These are phyloP conservation scores for Papilio xuthus DNA, from an alignment of 1,140 invertebrate species.

Conservation along the genomic window DNA sequence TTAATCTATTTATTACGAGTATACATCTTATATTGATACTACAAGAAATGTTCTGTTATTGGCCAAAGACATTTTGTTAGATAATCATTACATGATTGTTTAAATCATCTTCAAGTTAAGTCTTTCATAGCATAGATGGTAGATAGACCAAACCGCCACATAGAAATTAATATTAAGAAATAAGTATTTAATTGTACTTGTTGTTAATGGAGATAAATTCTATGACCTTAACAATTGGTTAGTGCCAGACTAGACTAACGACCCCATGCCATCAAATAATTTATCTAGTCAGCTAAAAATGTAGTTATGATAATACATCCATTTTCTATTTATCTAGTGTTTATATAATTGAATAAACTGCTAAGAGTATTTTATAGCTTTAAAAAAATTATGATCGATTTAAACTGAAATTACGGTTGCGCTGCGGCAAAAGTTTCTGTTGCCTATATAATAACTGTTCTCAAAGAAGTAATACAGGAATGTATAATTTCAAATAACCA, in stretches of 20 bases:
- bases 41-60: too few relatives aligned
- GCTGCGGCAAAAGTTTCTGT: too few relatives aligned
- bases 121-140: too few relatives aligned
- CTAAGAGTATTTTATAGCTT: not conserved
- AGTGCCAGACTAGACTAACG: conserved; percentile 9
- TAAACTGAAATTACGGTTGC: too few relatives aligned
- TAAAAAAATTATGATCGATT: too few relatives aligned
- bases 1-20: too few relatives aligned
- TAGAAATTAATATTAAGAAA: too few relatives aligned
- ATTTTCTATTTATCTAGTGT: not conserved
- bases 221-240: conserved; percentile 5
- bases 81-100: too few relatives aligned
- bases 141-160: too few relatives aligned
- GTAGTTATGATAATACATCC: not conserved
- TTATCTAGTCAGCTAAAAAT: not conserved
- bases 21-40: too few relatives aligned
- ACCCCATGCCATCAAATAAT: conserved; percentile 10
- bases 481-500: not conserved
- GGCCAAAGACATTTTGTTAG: too few relatives aligned
- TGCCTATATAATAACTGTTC: not conserved
- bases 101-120: too few relatives aligned
- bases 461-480: not conserved
- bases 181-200: not conserved
- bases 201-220: not conserved
- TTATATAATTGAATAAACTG: not conserved